Conservation (phyloP, 2,888 invertebrate species). For the Drosophila subquinaria region DNA sequence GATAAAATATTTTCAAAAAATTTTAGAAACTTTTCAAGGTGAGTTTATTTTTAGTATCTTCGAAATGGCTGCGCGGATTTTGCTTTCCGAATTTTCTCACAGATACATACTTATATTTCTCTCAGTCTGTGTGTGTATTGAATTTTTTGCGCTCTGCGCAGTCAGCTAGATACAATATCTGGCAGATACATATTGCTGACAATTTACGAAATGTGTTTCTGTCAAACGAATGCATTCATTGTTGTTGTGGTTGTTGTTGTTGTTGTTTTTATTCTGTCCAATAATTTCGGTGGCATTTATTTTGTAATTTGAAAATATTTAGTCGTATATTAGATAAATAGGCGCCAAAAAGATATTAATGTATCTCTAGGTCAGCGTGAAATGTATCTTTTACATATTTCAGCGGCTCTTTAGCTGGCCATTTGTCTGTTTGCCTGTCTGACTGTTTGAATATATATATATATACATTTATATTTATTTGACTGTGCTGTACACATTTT, state of each 20-base stretch:
- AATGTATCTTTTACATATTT: slow-evolving; percentile 43
- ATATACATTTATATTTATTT: slow-evolving; percentile 16
- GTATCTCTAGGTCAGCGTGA: slow-evolving; percentile 64
- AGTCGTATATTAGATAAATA: slow-evolving; percentile 45
- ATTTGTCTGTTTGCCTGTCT: slow-evolving; percentile 1
- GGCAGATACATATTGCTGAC: slow-evolving; percentile 51
- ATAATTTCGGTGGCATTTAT: slow-evolving; percentile 51
- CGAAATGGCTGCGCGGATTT: slow-evolving; percentile 82
- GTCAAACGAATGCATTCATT: slow-evolving; percentile 39
- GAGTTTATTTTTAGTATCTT: slow-evolving; percentile 85
- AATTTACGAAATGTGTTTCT: slow-evolving; percentile 42
- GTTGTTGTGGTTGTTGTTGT: slow-evolving; percentile 35
- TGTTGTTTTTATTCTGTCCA: slow-evolving; percentile 29
- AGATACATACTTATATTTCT: slow-evolving; percentile 21
- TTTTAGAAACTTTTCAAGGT: slow-evolving; percentile 86
- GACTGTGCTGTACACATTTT: slow-evolving; percentile 45
- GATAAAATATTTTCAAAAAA: slow-evolving; percentile 62
- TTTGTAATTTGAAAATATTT: slow-evolving; percentile 47
- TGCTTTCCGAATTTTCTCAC: slow-evolving; percentile 67
- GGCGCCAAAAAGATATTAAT: slow-evolving; percentile 51
- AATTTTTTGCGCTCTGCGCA: slow-evolving; percentile 31
- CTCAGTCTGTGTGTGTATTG: slow-evolving; percentile 16
- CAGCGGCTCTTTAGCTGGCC: slow-evolving; percentile 6
- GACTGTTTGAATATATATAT: background rate
- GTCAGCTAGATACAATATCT: slow-evolving; percentile 49